Evolutionary conservation across 2,113 vertebrate species (phyloP), one percentile per base, ranked within the genome.

Genomic region (Chloroceryle aenea): DNA sequence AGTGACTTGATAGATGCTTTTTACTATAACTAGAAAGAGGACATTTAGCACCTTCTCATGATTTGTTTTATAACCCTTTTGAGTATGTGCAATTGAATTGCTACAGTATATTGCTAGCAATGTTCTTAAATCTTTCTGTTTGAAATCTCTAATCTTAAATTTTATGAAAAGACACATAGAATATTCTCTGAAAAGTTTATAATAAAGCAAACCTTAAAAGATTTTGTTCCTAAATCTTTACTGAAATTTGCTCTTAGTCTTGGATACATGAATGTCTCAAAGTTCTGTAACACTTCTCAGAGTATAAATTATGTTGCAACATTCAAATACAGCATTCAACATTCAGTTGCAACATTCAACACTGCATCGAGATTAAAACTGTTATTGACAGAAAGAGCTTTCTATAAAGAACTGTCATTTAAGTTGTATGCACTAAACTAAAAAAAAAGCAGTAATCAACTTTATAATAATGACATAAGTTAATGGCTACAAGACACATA

Each of bases 1-100:
- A 94, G 36, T 83, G 74, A 58, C 64, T 69, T 94, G 89, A 96
- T 91, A 71, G 58, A 97, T 91, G 81, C 1, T 62, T 87, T 92
- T 78, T 87, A 63, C 80, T 72, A 52, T 14, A 63, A 87, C 19
- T 62, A 47, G 56, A 86, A 95, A 94, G 48, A 81, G 63, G 73
- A 85, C 29, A 53, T 89, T 89, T 72, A 79, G 20, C 58, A 85
- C 45, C 26, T n/a, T 23, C 42, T 83, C 69, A 63, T 63, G 2
- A 11, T 42, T 82, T 73, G 18, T 59, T 92, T 38, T 45, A 76
- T 38, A 87, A 19, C 40, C 26, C 16, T 36, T 23, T 11, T 81
- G 52, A 56, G 71, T 58, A 72, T 10, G 5, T n/a, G 56, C 26
- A 76, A 23, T 5, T 55, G 43, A 82, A 61, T 62, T 55, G 26